phyloP scores from a whole-genome alignment of 2,888 invertebrate genomes.

The Pseudococcus longispinus region DNA sequence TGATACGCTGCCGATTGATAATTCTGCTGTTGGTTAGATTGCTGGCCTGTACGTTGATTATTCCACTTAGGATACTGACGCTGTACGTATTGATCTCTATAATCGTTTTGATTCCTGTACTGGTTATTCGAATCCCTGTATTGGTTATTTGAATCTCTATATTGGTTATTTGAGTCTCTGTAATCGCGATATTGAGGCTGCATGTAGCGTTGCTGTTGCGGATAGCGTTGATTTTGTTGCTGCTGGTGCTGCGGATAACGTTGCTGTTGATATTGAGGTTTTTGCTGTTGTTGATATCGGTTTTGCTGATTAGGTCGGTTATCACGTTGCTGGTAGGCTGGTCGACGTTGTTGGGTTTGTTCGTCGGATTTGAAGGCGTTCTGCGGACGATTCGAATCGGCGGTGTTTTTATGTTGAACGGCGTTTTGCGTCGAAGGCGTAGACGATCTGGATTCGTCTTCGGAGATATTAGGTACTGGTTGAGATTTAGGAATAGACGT shows the following conservation, averaged over 20 bases:
- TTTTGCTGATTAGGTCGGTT: constrained; percentile 17
- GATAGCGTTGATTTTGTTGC: constrained; percentile 39
- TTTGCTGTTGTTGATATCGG: constrained; percentile 40
- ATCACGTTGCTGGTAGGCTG: constrained; percentile 38
- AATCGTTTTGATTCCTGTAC: constrained; percentile 6
- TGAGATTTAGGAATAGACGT: constrained; percentile 47
- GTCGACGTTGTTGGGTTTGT: constrained; percentile 18
- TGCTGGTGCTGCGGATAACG: constrained; percentile 28
- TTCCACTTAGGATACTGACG: constrained; percentile 36
- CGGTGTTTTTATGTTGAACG: constrained; percentile 18
- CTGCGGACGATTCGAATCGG: neutral
- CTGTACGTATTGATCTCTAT: constrained; percentile 6
- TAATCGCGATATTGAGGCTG: constrained; percentile 48
- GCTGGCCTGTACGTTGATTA: constrained; percentile 15
- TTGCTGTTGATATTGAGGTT: constrained; percentile 3
- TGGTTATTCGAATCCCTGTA: constrained; percentile 32
- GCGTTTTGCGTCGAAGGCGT: constrained; percentile 72
- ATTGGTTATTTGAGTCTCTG: constrained; percentile 25
- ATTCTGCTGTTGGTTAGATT: neutral
- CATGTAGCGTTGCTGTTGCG: constrained; percentile 10
- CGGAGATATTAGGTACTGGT: constrained; percentile 42
- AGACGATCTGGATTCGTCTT: constrained; percentile 69
- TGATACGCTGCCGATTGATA: constrained; percentile 38
- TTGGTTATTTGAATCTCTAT: constrained; percentile 29
- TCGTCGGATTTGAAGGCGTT: constrained; percentile 37